Evolutionary conservation across 2,797 vertebrate species (phyloP), one percentile per base, ranked within the genome.

Genomic region (Amblyopsis hoosieri): DNA sequence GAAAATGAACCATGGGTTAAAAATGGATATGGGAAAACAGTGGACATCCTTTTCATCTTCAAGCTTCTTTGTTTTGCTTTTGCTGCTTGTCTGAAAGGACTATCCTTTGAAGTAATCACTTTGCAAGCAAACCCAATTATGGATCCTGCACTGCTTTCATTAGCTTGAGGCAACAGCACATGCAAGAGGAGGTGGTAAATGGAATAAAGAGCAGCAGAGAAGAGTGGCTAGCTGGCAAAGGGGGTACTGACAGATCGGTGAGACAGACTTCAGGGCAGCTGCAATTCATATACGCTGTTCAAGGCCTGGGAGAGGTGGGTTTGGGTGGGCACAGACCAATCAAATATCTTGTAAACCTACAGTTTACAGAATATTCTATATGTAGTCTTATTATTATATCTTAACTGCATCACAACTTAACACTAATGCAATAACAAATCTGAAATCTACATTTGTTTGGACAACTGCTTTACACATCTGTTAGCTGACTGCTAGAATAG

Each of bases 1-100:
- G 69, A 81, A 83, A 75, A 79, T 54, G 60, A 75, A 46, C n/a
- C 47, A 4, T 5, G 6, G 60, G 75, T 59, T 66, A 75, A 57
- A 72, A 78, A 79, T 57, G 54, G 64, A 80, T 73, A 67, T 67
- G 54, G 59, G 54, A 77, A 76, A 72, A 74, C 13, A 17, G 17
- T 11, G 29, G 0, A 9, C 57, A 46, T 45, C 31, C 49, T 61
- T 86, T 73, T 74, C 61, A 64, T 77, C 45, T 45, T 1, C 29
- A 29, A 50, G 19, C 12, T 68, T 68, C 67, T 50, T 11, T 61
- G 62, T 37, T 77, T 83, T 75, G 64, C 67, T 75, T 80, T 73
- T 72, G 69, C 64, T 76, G 51, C 66, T 70, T 64, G 12, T 68
- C 49, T 69, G 67, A 74, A 63, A 60, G n/a, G 64, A 61, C 37